Percentiles rank a stretch among this genome's conserved stretches.
Evolutionary conservation across 2,888 invertebrate genomes (phyloP).

Genomic region (Willowsia nigromaculata): DNA sequence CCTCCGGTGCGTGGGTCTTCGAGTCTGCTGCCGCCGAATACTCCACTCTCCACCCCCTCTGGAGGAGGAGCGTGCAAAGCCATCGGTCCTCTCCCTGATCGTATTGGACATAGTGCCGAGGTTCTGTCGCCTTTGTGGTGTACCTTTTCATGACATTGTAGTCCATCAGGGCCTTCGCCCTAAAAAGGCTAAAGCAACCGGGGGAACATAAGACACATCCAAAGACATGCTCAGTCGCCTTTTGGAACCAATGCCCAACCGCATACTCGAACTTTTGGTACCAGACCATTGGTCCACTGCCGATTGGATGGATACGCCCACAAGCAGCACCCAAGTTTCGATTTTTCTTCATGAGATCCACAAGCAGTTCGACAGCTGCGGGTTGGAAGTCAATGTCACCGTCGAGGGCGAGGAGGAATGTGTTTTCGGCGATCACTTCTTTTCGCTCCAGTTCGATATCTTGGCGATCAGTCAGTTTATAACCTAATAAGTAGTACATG

Average conservation of each 20-base stretch:
- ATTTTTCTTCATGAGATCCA: slow-evolving; percentile 93
- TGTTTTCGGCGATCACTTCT: slow-evolving; percentile 88
- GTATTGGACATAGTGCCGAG: slow-evolving; percentile 81
- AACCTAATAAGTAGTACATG: slow-evolving; percentile 85
- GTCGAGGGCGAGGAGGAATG: slow-evolving; percentile 90
- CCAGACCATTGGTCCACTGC: slow-evolving; percentile 82
- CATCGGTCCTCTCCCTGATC: slow-evolving; percentile 83
- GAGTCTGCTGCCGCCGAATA: slow-evolving; percentile 81
- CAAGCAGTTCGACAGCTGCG: slow-evolving; percentile 87
- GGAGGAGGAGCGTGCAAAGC: slow-evolving; percentile 83
- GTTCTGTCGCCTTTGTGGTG: slow-evolving; percentile 81
- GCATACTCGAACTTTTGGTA: slow-evolving; percentile 84
- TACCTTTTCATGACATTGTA: slow-evolving; percentile 83
- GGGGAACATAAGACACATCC: slow-evolving; percentile 83
- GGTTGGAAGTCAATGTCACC: slow-evolving; percentile 95
- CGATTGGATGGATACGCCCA: slow-evolving; percentile 92
- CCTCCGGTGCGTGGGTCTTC: slow-evolving; percentile 82
- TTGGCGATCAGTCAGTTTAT: slow-evolving; percentile 86
- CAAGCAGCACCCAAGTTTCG: slow-evolving; percentile 90
- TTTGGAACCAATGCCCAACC: slow-evolving; percentile 82
- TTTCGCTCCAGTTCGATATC: slow-evolving; percentile 81
- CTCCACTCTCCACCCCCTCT: slow-evolving; percentile 82
- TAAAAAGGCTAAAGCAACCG: slow-evolving; percentile 83
- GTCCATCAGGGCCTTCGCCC: slow-evolving; percentile 83
- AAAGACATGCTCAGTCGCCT: slow-evolving; percentile 83